Evolutionary conservation across 2,888 invertebrate species (phyloP).

Genomic region (Caenorhabditis zanzibari): DNA sequence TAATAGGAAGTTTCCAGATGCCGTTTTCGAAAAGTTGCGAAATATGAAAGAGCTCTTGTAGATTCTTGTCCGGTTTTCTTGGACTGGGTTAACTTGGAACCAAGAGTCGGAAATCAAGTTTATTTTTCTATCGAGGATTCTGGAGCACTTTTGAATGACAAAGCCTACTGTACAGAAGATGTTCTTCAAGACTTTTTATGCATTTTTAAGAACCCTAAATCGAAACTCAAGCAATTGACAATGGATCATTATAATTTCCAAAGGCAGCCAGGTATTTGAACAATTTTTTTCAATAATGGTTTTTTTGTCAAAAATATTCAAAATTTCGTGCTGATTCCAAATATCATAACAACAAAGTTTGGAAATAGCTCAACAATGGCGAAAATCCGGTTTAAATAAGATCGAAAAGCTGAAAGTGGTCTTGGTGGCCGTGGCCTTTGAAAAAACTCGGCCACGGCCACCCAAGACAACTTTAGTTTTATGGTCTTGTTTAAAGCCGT

Average conservation of each 20-base stretch:
- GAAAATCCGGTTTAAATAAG: no score
- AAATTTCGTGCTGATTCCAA: no score
- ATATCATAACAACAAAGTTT: no score
- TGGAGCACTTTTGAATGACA: background rate
- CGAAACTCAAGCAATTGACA: background rate
- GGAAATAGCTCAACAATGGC: no score
- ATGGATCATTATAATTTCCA: slow-evolving; percentile 20
- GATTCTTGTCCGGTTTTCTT: slow-evolving; percentile 11
- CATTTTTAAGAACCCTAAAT: slow-evolving; percentile 23
- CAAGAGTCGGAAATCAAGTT: slow-evolving; percentile 8
- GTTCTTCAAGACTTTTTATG: slow-evolving; percentile 2
- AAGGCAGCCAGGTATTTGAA: slow-evolving; percentile 16
- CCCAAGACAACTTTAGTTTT: no score
- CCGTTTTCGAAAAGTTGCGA: slow-evolving; percentile 12
- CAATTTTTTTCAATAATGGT: no score
- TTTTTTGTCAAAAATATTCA: background rate
- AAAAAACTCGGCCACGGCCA: no score
- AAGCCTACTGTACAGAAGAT: background rate
- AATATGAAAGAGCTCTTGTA: background rate
- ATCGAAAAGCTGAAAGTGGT: no score
- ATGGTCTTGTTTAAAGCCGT: no score
- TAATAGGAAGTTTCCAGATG: background rate
- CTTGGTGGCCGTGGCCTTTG: no score
- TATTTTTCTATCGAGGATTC: slow-evolving; percentile 6
- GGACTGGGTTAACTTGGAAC: slow-evolving; percentile 8